Base-by-base conservation (phyloP, 92 coral and sea anemone genomes). In the Meandrina meandrites region DNA sequence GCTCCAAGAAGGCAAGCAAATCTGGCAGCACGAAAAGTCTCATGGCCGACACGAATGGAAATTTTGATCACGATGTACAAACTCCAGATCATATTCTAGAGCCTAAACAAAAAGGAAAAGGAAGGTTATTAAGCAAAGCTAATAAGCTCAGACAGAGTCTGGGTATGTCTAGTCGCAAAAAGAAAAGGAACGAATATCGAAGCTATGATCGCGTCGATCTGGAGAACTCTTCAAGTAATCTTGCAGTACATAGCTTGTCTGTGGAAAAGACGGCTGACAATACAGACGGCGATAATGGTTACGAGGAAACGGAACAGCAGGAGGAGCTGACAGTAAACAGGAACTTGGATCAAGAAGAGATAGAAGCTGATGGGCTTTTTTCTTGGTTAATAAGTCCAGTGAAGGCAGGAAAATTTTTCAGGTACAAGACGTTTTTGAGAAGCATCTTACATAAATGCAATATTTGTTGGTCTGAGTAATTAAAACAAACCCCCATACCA, bases 371-470 rank as follows among this genome's bases (percentile, higher is more conserved):
- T 35, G 88, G 76, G 66, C 79, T 93, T 53, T 91, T 97, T 68
- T 92, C 93, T 42, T 97, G 99, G 99, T 81, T 97, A 45, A 88
- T 97, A 60, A 94, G 99, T 66, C 99, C 99, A 40, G 98, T 97
- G 18, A 97, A 92, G 71, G 93, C 98, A 8, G 88, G 84, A 12
- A 97, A 97, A 91, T 97, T 97, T 82, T 97, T 97, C 92, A 94
- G 99, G 99, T 97, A 96, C 51, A 28, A 21, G n/a, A 24, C n/a
- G 42, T 45, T 5, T 48, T 48, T 40, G 45, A 40, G 45, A 40
- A 40, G 45, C n/a, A n/a, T n/a, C n/a, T n/a, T n/a, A n/a, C n/a
- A n/a, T n/a, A n/a, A n/a, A n/a, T n/a, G n/a, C n/a, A n/a, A n/a
- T n/a, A n/a, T n/a, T n/a, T n/a, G n/a, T n/a, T n/a, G n/a, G 48